These are phyloP conservation scores for Tetrapedia diversipes DNA, from an alignment of 2,888 invertebrate genomes.

Conservation along the genomic window DNA sequence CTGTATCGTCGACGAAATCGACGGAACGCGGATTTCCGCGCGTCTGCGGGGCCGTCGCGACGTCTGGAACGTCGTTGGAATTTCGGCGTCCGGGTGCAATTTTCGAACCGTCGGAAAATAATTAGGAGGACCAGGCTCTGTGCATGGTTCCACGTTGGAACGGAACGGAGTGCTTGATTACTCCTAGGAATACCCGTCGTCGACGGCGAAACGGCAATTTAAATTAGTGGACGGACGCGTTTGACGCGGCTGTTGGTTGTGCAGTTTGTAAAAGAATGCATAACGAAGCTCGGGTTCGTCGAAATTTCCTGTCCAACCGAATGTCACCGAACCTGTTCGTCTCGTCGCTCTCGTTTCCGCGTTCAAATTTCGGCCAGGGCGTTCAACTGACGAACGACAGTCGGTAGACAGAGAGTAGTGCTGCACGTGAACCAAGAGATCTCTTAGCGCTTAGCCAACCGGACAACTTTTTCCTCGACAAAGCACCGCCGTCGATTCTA, in stretches of 20 bases:
- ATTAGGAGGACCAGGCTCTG: conserved; percentile 49
- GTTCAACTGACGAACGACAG: conserved; percentile 9
- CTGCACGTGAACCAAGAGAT: too few species aligned
- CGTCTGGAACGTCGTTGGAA: background rate
- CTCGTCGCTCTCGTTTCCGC: background rate
- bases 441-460: too few species aligned
- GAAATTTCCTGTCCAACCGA: conserved; percentile 27
- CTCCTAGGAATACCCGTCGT: conserved; percentile 61
- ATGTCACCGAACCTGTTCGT: too few species aligned
- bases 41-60: conserved; percentile 19
- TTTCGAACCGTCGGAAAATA: conserved; percentile 60
- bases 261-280: conserved; percentile 37
- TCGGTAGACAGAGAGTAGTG: too few species aligned
- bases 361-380: background rate
- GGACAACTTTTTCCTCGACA: too few species aligned
- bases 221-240: conserved; percentile 63
- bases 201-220: conserved; percentile 69
- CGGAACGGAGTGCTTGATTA: conserved; percentile 60
- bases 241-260: conserved; percentile 26
- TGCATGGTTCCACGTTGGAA: conserved; percentile 36
- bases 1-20: conserved; percentile 41
- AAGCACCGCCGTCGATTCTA: too few species aligned
- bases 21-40: conserved; percentile 18
- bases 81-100: conserved; percentile 39
- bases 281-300: conserved; percentile 31